Percentiles rank a stretch among this genome's conserved stretches.
These are phyloP conservation scores for Ateles fusciceps DNA, from an alignment of 2,797 vertebrate species.

Conservation along the genomic window DNA sequence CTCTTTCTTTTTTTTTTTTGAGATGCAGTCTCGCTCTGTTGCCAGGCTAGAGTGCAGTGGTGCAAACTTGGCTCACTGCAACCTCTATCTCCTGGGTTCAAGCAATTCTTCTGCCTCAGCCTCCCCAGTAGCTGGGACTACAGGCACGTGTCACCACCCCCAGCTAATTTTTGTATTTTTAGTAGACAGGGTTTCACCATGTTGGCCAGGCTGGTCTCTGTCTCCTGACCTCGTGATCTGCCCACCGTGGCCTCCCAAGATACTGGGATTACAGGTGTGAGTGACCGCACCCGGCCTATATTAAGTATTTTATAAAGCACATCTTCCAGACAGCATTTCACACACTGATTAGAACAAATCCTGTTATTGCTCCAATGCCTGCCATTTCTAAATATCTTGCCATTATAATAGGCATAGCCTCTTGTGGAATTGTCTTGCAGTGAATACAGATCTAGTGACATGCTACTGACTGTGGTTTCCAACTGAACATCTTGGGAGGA, in stretches of 20 bases:
- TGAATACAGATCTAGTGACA: neutral
- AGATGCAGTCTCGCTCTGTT: neutral
- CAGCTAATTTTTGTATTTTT: neutral
- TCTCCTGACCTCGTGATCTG: neutral
- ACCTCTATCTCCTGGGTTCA: neutral
- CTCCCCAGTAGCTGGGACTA: neutral
- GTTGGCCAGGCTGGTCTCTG: neutral
- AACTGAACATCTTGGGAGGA: neutral
- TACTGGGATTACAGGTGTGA: neutral
- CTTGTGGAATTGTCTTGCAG: neutral
- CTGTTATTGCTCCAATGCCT: neutral
- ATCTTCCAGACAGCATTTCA: neutral
- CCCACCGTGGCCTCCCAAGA: neutral
- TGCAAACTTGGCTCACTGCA: neutral
- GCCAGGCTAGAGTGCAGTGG: neutral
- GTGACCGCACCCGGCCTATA: neutral
- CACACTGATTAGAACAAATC: neutral
- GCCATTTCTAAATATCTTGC: neutral
- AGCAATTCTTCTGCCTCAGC: neutral
- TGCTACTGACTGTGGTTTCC: neutral
- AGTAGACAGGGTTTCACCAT: neutral
- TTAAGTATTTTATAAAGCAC: neutral
- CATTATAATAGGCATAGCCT: neutral
- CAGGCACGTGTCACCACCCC: neutral
- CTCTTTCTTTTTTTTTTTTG: neutral